A percentile compares a stretch with the other conserved stretches of the same genome.
These are phyloP conservation scores for Microcebus ravelobensis DNA, from an alignment of 2,113 vertebrate species.

Conservation along the genomic window DNA sequence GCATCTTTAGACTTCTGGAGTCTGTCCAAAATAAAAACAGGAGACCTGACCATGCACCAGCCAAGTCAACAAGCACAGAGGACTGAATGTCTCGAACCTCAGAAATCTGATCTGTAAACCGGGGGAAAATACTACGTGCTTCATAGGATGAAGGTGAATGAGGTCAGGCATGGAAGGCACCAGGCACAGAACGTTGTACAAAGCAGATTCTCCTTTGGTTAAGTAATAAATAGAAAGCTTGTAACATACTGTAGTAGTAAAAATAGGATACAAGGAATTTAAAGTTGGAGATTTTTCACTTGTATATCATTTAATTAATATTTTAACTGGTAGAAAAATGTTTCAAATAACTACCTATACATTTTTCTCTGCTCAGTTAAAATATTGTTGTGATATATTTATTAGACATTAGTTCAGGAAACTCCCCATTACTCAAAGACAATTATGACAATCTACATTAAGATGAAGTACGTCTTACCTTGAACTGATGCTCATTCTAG, in stretches of 20 bases:
- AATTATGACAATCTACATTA: neutral
- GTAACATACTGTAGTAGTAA: neutral
- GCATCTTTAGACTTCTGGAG: neutral
- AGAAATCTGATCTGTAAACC: neutral
- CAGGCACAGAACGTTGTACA: neutral
- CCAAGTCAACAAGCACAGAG: neutral
- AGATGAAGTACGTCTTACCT: neutral
- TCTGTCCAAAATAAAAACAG: neutral
- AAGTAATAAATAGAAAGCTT: neutral
- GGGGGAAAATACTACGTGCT: neutral
- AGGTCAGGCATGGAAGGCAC: neutral
- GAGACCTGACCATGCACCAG: neutral
- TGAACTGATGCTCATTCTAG: neutral
- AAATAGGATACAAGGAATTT: neutral
- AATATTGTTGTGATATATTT: neutral
- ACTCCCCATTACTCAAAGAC: neutral
- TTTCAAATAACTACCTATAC: neutral
- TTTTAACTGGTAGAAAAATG: neutral
- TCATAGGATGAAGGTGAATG: neutral
- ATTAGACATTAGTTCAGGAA: neutral
- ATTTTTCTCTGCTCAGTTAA: neutral
- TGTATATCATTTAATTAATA: neutral
- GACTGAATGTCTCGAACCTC: neutral
- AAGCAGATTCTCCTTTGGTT: neutral
- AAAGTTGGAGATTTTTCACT: neutral